These are phyloP conservation scores for Rhabdophis nuchalis DNA, from an alignment of 2,797 vertebrate genomes.

Conservation along the genomic window DNA sequence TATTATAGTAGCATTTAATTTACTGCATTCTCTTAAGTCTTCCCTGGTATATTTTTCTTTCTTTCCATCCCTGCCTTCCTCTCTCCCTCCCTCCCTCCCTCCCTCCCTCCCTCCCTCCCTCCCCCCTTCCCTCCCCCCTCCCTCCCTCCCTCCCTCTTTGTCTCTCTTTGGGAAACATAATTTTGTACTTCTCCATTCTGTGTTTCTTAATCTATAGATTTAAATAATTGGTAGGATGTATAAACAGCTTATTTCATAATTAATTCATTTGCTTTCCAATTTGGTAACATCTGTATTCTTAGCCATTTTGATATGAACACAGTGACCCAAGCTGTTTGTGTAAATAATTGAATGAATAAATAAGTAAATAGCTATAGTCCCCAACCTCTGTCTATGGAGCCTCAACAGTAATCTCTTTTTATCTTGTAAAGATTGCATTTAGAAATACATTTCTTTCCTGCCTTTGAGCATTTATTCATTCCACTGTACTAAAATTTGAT, in stretches of 20 bases:
- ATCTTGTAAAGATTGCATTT: conserved; percentile 49
- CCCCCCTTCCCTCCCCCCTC: not conserved
- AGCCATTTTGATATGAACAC: conserved; percentile 39
- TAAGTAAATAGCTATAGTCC: conserved; percentile 25
- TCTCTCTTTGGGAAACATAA: not conserved
- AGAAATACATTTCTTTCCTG: conserved; percentile 48
- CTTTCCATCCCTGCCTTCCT: not conserved
- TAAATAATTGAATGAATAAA: conserved; percentile 55
- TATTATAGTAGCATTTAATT: not conserved
- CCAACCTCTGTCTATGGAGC: conserved; percentile 9
- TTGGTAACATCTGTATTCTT: conserved; percentile 30
- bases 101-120: not conserved
- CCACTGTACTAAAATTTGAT: conserved; percentile 40
- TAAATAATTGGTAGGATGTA: conserved; percentile 39
- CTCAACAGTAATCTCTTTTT: conserved; percentile 38
- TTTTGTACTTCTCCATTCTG: conserved; percentile 32
- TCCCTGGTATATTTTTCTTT: not conserved
- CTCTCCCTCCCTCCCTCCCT: not conserved
- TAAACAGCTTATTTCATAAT: conserved; percentile 30
- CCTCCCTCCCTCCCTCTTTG: not conserved
- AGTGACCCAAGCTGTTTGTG: conserved; percentile 36
- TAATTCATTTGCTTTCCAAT: conserved; percentile 39
- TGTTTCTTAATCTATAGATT: conserved; percentile 29
- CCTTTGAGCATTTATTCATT: conserved; percentile 45
- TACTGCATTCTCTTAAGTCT: conserved; percentile 16